Evolutionary conservation across 2,797 vertebrate species (phyloP).

Genomic region (Bufotes viridis): DNA sequence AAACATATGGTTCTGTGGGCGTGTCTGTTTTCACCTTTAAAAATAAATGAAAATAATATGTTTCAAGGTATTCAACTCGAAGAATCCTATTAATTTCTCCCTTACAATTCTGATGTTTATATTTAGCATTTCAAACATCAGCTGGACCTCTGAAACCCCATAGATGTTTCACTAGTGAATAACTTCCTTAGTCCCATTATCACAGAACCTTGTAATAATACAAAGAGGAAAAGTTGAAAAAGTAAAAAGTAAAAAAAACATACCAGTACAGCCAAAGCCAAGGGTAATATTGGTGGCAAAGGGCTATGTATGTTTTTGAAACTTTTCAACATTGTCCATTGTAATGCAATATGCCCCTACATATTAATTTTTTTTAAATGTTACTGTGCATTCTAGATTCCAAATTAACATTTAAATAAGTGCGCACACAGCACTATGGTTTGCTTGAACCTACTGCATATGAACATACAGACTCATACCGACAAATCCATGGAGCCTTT

Average conservation of each 20-base stretch:
- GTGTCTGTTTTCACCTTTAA: slow-evolving; percentile 24
- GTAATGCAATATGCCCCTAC: too few species aligned
- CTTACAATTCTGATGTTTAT: not conserved
- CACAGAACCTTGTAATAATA: not conserved
- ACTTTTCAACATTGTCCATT: too few species aligned
- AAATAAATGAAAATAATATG: not conserved
- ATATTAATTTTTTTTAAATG: too few species aligned
- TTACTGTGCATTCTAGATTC: too few species aligned
- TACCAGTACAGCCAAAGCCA: too few species aligned
- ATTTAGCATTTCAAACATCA: not conserved
- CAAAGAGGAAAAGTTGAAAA: too few species aligned
- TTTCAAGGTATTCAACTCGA: not conserved
- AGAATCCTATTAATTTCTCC: not conserved
- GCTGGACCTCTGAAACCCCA: not conserved
- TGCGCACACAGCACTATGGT: too few species aligned
- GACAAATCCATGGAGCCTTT: rapidly evolving
- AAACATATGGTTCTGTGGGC: not conserved
- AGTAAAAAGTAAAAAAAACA: too few species aligned
- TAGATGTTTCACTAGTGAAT: too few species aligned
- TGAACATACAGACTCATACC: slow-evolving; percentile 3
- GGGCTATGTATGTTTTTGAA: too few species aligned
- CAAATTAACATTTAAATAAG: not conserved
- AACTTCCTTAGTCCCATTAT: too few species aligned
- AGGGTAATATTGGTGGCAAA: too few species aligned
- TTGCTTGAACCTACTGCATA: not conserved